A percentile compares a stretch with the other conserved stretches of the same genome.
Evolutionary conservation across 2,113 vertebrate species (phyloP).

Genomic region (Turnix velox): DNA sequence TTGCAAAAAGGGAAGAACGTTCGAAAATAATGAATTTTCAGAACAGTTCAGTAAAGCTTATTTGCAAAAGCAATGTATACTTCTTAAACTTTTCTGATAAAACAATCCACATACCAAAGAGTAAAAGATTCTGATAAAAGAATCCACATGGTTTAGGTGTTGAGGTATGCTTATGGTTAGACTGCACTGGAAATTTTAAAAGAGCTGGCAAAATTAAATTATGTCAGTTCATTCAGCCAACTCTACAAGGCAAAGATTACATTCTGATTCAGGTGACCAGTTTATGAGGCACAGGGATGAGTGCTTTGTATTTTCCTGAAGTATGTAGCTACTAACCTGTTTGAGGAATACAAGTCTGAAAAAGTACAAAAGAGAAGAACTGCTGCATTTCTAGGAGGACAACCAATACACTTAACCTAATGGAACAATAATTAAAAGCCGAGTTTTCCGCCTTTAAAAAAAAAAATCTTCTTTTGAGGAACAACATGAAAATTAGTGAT

Average conservation of each 20-base stretch:
- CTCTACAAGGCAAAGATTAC: neutral
- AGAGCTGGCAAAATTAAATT: neutral
- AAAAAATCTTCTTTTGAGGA: neutral
- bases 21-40: slow-evolving; percentile 1
- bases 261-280: neutral
- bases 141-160: neutral
- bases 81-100: neutral
- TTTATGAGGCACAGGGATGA: neutral
- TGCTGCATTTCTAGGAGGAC: neutral
- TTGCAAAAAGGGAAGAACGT: neutral
- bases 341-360: neutral
- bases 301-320: neutral
- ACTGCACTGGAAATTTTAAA: neutral
- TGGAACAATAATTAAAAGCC: neutral
- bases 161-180: neutral
- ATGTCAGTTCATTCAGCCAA: neutral
- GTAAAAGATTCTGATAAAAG: neutral
- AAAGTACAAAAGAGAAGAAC: neutral
- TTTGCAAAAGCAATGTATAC: neutral
- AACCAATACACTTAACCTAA: neutral
- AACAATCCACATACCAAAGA: neutral
- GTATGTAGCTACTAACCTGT: neutral
- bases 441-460: neutral
- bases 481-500: neutral
- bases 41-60: neutral